Evolutionary conservation across 1,140 invertebrate species (phyloP), one percentile per base, ranked within the genome.

Genomic region (Hypsibius dujardini): DNA sequence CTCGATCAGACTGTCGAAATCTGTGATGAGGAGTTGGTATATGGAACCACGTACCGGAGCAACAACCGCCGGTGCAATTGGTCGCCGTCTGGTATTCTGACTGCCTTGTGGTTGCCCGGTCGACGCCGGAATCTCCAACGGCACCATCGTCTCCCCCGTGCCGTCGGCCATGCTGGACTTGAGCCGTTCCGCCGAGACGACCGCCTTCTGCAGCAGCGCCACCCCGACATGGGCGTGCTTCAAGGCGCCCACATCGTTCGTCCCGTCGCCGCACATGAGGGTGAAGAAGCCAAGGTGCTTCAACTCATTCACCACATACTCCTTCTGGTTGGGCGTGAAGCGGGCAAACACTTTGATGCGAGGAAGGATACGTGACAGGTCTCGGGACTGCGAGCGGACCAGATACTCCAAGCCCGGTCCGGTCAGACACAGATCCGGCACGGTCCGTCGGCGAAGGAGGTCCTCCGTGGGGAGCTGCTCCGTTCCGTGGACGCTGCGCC

Each of bases 241-340:
- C 7, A 99, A 82, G 45, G 96, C 96, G n/a, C 96, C 96, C 46
- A 99, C 96, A 83, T 99, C 96, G 81, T 99, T 99, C 1, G 96
- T 99, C 73, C 96, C 96, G 84, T 99, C 96, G n/a, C 96, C 96
- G 79, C 95, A 98, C 96, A 99, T 99, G 0, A 99, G 80, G 0
- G 94, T 96, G 1, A 84, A 84, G 77, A 86, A 95, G 42, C 95
- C 95, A 1, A 92, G 78, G 46, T 85, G 82, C 79, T 96, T 96
- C 46, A 98, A 80, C 7, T 87, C 86, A 1, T 90, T 88, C 56
- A 98, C 89, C 1, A 97, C 89, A 78, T 87, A 88, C 81, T 99
- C 95, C 81, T 97, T 97, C 78, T 97, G 93, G 77, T 95, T 96
- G 1, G 94, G 94, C 14, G 90, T 90, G 77, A 95, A 92, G 75